Evolutionary conservation across 2,888 invertebrate species (phyloP).

Genomic region (Chouioia cunea): DNA sequence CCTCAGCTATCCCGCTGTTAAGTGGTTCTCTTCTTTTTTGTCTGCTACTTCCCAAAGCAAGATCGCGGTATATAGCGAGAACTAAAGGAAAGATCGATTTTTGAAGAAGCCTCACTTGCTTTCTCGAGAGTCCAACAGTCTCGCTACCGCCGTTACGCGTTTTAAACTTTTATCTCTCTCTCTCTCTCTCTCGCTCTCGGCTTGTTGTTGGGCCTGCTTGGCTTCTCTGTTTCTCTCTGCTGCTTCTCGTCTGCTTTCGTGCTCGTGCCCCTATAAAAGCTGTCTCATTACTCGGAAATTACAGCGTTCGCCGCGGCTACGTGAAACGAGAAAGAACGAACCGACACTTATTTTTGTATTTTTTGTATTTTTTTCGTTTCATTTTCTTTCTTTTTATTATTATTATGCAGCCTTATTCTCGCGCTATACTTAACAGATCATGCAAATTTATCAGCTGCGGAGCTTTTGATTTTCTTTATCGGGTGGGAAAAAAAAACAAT

Average conservation of each 20-base stretch:
- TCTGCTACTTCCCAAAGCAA: conserved; percentile 51
- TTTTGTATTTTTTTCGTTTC: conserved; percentile 7
- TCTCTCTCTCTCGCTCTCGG: conserved; percentile 4
- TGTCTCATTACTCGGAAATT: conserved; percentile 49
- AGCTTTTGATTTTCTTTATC: conserved; percentile 12
- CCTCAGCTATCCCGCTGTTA: conserved; percentile 47
- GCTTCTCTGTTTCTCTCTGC: neutral
- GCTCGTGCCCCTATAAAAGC: conserved; percentile 40
- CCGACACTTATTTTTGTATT: conserved; percentile 11
- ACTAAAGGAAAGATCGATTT: conserved; percentile 45
- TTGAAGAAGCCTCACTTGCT: conserved; percentile 23
- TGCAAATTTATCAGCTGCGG: conserved; percentile 42
- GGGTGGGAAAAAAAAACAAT: neutral
- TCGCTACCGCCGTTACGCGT: conserved; percentile 45
- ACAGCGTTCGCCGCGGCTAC: conserved; percentile 34
- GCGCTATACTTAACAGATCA: conserved; percentile 40
- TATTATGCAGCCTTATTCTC: too few species aligned
- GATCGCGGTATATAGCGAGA: too few species aligned
- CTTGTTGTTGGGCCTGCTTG: neutral
- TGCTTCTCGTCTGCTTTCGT: neutral
- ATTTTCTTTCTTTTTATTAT: neutral
- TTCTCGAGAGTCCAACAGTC: neutral
- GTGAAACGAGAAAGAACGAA: neutral
- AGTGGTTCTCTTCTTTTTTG: conserved; percentile 40
- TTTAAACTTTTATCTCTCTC: conserved; percentile 37